phyloP scores from a whole-genome alignment of 2,113 vertebrate genomes.

The Anguilla rostrata region DNA sequence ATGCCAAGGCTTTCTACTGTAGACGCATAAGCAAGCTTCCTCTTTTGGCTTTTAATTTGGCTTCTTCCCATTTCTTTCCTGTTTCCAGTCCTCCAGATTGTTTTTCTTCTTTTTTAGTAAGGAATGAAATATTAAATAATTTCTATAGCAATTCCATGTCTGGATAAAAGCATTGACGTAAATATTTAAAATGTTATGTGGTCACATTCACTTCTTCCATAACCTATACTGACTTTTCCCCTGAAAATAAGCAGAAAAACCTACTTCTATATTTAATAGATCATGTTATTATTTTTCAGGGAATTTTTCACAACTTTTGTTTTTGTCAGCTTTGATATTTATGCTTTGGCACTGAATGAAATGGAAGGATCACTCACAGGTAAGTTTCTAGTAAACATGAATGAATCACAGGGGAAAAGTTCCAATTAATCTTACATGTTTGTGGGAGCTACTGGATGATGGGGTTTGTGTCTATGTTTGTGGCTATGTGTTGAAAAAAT shows the following conservation, averaged over 20 bases:
- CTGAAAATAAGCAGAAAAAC: slow-evolving; percentile 12
- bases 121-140: slow-evolving; percentile 58
- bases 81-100: slow-evolving; percentile 14
- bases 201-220: slow-evolving; percentile 16
- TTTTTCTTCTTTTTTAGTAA: slow-evolving; percentile 9
- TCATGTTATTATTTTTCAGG: neutral
- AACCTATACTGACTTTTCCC: slow-evolving; percentile 19
- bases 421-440: neutral
- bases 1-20: neutral
- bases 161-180: neutral
- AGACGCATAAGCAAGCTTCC: neutral
- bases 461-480: neutral
- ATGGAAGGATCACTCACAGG: too few relatives aligned
- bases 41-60: neutral
- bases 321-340: neutral
- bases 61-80: neutral
- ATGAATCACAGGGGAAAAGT: neutral
- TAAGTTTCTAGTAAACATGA: too few relatives aligned
- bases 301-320: neutral
- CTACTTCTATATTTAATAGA: neutral
- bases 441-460: neutral
- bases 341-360: neutral
- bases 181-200: slow-evolving; percentile 48
- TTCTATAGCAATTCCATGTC: slow-evolving; percentile 59
- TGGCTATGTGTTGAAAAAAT: neutral